Conservation (phyloP, 2,797 vertebrate species). For the Myotis pilosus region DNA sequence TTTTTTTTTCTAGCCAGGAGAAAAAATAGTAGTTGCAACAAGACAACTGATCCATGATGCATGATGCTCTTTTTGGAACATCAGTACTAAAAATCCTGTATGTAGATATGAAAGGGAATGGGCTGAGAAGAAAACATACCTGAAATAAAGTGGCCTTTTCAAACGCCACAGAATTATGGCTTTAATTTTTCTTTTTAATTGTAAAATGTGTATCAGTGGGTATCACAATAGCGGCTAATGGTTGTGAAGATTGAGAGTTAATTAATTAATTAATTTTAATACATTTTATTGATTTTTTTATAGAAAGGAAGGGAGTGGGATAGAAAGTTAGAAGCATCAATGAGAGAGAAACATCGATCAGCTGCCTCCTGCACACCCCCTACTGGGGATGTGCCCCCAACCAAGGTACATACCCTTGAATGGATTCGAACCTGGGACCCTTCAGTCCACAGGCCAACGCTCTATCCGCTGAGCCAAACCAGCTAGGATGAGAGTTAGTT, state of each 20-base stretch:
- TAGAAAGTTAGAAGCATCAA: too few relatives aligned
- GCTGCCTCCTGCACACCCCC: too few relatives aligned
- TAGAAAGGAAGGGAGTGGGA: too few relatives aligned
- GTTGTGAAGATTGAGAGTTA: not conserved
- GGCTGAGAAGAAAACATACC: not conserved
- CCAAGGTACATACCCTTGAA: too few relatives aligned
- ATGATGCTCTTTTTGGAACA: not conserved
- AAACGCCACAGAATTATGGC: not conserved
- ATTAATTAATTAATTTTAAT: not conserved
- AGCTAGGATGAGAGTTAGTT: not conserved
- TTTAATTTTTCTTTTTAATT: conserved; percentile 4
- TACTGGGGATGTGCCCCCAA: too few relatives aligned
- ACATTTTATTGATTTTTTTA: too few relatives aligned
- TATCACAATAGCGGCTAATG: not conserved
- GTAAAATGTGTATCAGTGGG: not conserved
- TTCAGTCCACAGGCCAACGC: too few relatives aligned
- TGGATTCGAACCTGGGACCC: too few relatives aligned
- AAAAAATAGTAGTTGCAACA: not conserved
- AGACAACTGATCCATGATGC: not conserved
- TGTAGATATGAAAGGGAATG: not conserved
- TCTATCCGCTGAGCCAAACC: too few relatives aligned
- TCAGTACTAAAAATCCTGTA: not conserved
- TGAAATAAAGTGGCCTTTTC: not conserved
- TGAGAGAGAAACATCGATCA: too few relatives aligned
- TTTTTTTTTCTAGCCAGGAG: not conserved